Conservation (phyloP, 2,797 vertebrate species). For the Dermochelys coriacea region DNA sequence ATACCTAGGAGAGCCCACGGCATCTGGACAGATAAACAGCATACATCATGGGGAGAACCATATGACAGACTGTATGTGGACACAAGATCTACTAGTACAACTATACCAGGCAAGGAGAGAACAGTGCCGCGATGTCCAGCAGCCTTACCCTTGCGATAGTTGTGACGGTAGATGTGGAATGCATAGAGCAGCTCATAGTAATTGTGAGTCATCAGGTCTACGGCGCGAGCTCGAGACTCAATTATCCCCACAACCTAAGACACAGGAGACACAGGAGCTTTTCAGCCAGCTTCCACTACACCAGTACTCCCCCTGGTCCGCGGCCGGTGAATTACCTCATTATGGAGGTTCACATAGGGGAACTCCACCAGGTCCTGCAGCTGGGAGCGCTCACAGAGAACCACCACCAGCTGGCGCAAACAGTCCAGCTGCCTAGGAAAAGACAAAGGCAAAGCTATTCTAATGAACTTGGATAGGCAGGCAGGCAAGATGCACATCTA, state of each 20-base stretch:
- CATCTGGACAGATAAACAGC: neutral
- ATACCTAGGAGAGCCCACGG: too few species aligned
- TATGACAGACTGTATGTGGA: neutral
- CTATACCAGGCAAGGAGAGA: neutral
- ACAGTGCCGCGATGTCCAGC: accelerated
- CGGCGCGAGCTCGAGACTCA: conserved; percentile 91
- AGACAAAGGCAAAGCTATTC: neutral
- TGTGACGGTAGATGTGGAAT: conserved; percentile 95
- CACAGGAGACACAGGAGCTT: neutral
- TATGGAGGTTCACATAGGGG: conserved; percentile 93
- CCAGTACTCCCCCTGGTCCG: accelerated
- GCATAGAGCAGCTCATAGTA: conserved; percentile 97
- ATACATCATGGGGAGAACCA: neutral
- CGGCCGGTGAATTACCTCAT: conserved; percentile 83
- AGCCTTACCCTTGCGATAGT: conserved; percentile 93
- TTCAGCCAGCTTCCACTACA: neutral
- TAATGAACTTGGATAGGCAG: neutral
- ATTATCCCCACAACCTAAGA: conserved; percentile 93
- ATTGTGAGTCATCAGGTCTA: conserved; percentile 95
- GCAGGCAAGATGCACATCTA: neutral
- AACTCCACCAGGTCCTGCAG: conserved; percentile 94
- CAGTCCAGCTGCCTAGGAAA: conserved; percentile 91
- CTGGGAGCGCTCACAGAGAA: conserved; percentile 94
- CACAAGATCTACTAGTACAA: neutral
- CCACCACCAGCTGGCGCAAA: conserved; percentile 94